Evolutionary conservation across 2,797 vertebrate genomes (phyloP).

Genomic region (Coranthus polyacanthus): DNA sequence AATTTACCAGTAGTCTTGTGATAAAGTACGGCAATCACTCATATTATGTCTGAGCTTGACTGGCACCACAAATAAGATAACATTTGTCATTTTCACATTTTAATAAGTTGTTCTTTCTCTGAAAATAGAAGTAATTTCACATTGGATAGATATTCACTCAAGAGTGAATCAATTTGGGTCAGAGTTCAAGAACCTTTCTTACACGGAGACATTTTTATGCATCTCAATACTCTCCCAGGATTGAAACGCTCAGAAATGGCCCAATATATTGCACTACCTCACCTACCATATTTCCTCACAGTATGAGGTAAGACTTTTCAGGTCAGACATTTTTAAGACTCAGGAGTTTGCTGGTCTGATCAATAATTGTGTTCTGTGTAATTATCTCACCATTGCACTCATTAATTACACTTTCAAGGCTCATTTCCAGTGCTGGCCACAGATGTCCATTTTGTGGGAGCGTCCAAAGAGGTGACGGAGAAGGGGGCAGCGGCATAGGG

Average conservation of each 20-base stretch:
- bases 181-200: conserved; percentile 24
- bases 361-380: conserved; percentile 81
- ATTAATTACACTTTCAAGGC: conserved; percentile 84
- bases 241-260: conserved; percentile 24
- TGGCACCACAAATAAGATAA: conserved; percentile 4
- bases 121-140: conserved; percentile 25
- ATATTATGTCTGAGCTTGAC: neutral
- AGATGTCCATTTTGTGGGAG: conserved; percentile 63
- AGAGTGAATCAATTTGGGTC: conserved; percentile 29
- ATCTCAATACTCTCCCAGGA: conserved; percentile 35
- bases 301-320: conserved; percentile 67
- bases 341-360: conserved; percentile 71
- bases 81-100: conserved; percentile 8
- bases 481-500: neutral
- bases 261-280: conserved; percentile 60
- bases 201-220: conserved; percentile 16
- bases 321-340: conserved; percentile 69
- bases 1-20: neutral
- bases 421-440: conserved; percentile 76
- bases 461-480: conserved; percentile 52
- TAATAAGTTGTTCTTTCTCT: conserved; percentile 8
- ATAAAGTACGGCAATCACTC: neutral
- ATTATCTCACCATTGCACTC: conserved; percentile 80
- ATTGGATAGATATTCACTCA: conserved; percentile 18
- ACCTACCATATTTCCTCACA: conserved; percentile 65